Percentiles rank a stretch among this genome's conserved stretches.
phyloP scores from a whole-genome alignment of 2,113 vertebrate species.

The Cynopterus brachyotis region DNA sequence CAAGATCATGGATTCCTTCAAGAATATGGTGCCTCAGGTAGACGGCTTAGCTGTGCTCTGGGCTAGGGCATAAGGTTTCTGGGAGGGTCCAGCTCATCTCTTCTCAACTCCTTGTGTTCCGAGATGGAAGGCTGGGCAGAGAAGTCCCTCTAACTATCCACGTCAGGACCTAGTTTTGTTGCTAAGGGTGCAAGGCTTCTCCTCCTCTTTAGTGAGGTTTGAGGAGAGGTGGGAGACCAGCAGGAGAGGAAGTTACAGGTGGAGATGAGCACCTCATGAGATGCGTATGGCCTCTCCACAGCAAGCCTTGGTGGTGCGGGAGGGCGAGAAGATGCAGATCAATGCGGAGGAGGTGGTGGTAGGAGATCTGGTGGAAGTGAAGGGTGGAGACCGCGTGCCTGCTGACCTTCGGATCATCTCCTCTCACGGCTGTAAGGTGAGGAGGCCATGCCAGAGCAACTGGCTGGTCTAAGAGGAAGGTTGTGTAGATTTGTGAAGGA shows the following conservation, averaged over 20 bases:
- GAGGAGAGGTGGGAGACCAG: background rate
- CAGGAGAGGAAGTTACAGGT: background rate
- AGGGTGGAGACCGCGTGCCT: slow-evolving; percentile 83
- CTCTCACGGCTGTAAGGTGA: slow-evolving; percentile 85
- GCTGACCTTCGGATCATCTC: slow-evolving; percentile 85
- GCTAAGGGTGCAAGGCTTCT: background rate
- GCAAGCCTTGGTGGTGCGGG: slow-evolving; percentile 88
- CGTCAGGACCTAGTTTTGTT: accelerated
- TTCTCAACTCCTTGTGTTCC: background rate
- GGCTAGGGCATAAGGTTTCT: background rate
- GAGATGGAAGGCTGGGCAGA: background rate
- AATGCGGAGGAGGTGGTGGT: slow-evolving; percentile 86
- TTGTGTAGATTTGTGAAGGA: background rate
- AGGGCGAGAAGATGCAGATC: slow-evolving; percentile 87
- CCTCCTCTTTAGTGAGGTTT: background rate
- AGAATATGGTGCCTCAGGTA: slow-evolving; percentile 90
- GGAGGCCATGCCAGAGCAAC: background rate
- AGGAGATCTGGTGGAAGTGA: slow-evolving; percentile 86
- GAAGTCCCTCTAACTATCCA: background rate
- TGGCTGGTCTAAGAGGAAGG: background rate
- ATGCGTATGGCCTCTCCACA: slow-evolving; percentile 10
- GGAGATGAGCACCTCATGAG: background rate
- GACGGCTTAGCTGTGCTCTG: accelerated
- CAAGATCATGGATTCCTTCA: slow-evolving; percentile 90
- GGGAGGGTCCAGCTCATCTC: background rate